Evolutionary conservation across 2,797 vertebrate genomes (phyloP), one percentile per base, ranked within the genome.

Genomic region (Notolabrus celidotus): DNA sequence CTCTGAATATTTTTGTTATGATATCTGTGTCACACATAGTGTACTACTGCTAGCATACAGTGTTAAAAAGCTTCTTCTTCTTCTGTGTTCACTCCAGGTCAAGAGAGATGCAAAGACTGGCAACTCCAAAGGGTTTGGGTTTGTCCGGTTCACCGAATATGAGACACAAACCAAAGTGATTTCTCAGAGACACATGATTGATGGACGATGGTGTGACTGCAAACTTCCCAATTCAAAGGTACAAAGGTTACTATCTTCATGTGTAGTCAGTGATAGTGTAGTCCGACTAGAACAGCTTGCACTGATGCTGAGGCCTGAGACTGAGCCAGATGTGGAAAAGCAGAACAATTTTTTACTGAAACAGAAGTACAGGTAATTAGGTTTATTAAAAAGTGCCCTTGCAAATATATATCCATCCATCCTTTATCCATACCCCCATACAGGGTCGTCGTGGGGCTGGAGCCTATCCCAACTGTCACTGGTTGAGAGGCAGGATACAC

Each of bases 171-270:
- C 96, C 68, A 99, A 99, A 94, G 98, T 98, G 7, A 97, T 99
- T 89, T 96, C 98, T 47, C 98, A 99, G 89, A 94, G 97, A 81
- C 98, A 99, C 90, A 99, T 99, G 98, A 99, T 99, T 20, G 98
- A 99, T 38, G 98, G 98, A 46, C 93, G 98, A 65, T 99, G 97
- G 98, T 99, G 98, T 67, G 98, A 99, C 90, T 99, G 98, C 84
- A 99, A 99, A 82, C 96, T 99, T 34, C 98, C 97, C 15, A 99
- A 99, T 86, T 99, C 98, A 59, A 99, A 98, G 97, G 98, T 99
- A 95, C 45, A 4, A 5, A 2, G 34, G 43, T 46, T 6, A 22
- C 19, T 5, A 10, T 10, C n/a, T 2, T 3, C n/a, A 19, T 15
- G 12, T 5, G 6, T 1, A 42, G 7, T 8, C 16, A 42, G 15